Evolutionary conservation across 2,888 invertebrate genomes (phyloP).

Genomic region (Julus scanicus): DNA sequence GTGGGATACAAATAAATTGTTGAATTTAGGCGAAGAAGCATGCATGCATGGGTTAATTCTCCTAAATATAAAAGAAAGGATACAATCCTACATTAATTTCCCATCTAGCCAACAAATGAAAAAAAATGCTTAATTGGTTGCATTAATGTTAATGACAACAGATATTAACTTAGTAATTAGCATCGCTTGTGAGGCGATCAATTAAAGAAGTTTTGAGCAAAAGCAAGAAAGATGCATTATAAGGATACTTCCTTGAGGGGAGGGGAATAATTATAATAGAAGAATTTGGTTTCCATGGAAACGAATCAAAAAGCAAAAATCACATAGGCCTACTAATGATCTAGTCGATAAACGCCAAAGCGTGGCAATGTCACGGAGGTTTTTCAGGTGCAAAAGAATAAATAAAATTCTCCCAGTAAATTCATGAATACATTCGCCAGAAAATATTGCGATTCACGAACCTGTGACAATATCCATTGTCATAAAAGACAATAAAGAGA

Average conservation of each 20-base stretch:
- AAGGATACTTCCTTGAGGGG: background rate
- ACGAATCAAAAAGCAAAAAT: conserved; percentile 13
- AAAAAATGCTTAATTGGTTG: conserved; percentile 11
- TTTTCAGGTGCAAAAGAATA: background rate
- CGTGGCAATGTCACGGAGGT: background rate
- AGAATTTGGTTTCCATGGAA: background rate
- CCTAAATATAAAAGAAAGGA: background rate
- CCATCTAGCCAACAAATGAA: background rate
- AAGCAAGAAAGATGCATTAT: background rate
- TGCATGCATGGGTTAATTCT: background rate
- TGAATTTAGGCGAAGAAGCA: background rate
- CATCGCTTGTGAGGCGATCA: conserved; percentile 23
- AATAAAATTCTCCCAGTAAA: background rate
- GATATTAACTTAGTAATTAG: conserved; percentile 35
- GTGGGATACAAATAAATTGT: background rate
- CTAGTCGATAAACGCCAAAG: background rate
- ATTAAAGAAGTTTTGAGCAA: conserved; percentile 26
- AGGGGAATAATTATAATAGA: background rate
- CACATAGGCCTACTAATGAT: background rate
- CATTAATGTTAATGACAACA: conserved; percentile 43
- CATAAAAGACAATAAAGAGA: conserved; percentile 16
- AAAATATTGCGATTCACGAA: background rate
- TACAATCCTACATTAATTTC: background rate
- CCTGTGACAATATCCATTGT: conserved; percentile 12
- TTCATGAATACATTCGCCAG: background rate